A percentile compares a stretch with the other conserved stretches of the same genome.
These are phyloP conservation scores for Ataeniobius toweri DNA, from an alignment of 2,797 vertebrate species.

Conservation along the genomic window DNA sequence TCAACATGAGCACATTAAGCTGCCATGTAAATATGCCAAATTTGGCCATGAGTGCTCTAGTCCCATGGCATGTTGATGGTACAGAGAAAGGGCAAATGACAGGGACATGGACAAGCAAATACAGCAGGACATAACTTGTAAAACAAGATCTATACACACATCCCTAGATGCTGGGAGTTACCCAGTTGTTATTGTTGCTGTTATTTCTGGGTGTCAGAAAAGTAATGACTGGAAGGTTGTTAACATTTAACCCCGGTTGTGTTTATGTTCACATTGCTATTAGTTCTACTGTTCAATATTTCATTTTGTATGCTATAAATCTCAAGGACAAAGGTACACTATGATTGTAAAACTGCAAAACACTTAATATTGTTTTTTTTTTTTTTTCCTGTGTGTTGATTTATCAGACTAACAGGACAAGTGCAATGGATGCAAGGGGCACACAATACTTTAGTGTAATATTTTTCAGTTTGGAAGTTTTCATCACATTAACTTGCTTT, in stretches of 20 bases:
- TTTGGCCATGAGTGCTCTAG: too few species aligned
- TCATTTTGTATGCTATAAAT: slow-evolving; percentile 38
- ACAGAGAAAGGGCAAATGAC: too few species aligned
- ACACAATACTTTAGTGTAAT: not conserved
- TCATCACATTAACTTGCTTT: too few species aligned
- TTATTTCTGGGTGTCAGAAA: slow-evolving; percentile 30
- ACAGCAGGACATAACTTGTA: not conserved
- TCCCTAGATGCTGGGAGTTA: slow-evolving; percentile 16
- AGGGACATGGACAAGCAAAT: too few species aligned
- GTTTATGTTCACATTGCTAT: slow-evolving; percentile 31
- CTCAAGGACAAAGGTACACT: slow-evolving; percentile 38
- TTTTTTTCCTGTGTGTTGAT: slow-evolving; percentile 13
- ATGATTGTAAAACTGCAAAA: slow-evolving; percentile 46
- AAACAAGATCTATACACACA: slow-evolving; percentile 24
- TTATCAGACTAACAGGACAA: not conserved
- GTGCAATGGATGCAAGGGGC: not conserved
- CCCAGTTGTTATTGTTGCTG: slow-evolving; percentile 13
- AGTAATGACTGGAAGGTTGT: slow-evolving; percentile 38
- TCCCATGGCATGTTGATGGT: too few species aligned
- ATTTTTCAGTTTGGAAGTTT: too few species aligned
- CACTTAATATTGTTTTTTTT: slow-evolving; percentile 10
- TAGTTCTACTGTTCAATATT: slow-evolving; percentile 39
- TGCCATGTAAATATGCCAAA: too few species aligned
- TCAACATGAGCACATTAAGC: too few species aligned
- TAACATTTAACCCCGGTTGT: slow-evolving; percentile 38